These are phyloP conservation scores for Caenorhabditis doughertyi DNA, from an alignment of 2,888 invertebrate species.

Conservation along the genomic window DNA sequence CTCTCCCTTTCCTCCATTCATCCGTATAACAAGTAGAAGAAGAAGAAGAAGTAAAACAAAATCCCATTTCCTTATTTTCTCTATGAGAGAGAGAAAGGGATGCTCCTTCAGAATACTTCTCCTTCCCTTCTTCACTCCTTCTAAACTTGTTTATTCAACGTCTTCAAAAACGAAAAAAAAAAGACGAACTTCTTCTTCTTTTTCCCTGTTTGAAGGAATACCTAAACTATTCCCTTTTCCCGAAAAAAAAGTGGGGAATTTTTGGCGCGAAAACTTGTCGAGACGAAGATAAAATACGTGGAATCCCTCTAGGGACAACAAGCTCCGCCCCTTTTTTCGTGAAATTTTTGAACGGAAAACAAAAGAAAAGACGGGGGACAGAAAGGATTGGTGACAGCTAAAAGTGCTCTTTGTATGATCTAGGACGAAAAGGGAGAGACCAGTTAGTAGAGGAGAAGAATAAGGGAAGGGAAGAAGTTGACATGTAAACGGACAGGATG, in stretches of 20 bases:
- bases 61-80: constrained; percentile 27
- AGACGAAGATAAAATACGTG: too few species aligned
- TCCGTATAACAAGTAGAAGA: too few species aligned
- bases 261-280: neutral
- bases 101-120: neutral
- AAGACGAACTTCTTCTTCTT: constrained; percentile 24
- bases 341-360: too few species aligned
- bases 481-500: neutral
- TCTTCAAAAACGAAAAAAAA: neutral
- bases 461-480: neutral
- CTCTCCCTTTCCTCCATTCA: too few species aligned
- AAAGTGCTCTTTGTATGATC: too few species aligned
- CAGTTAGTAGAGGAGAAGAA: too few species aligned
- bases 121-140: neutral
- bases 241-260: too few species aligned
- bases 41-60: neutral
- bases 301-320: too few species aligned
- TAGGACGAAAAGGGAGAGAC: too few species aligned
- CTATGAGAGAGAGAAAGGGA: neutral
- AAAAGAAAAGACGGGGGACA: too few species aligned
- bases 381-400: neutral
- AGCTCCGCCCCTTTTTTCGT: too few species aligned
- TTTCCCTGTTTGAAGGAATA: too few species aligned
- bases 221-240: constrained; percentile 22
- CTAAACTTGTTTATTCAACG: constrained; percentile 45